phyloP scores from a whole-genome alignment of 2,888 invertebrate genomes.

The Cataglyphis rosenhaueri region DNA sequence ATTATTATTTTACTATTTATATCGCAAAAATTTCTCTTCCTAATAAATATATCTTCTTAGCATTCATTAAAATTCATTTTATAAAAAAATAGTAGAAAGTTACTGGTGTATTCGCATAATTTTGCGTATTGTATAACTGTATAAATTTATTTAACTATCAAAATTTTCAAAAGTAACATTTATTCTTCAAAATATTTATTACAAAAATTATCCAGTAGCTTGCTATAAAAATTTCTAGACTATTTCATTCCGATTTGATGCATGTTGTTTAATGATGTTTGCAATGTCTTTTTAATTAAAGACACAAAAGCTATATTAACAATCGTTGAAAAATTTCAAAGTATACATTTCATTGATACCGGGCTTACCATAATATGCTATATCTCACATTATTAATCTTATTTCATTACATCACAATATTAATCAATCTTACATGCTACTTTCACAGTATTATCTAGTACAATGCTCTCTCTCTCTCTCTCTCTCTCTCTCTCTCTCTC shows the following conservation, averaged over 20 bases:
- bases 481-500: background rate
- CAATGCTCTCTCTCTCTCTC: background rate
- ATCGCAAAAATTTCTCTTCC: constrained; percentile 22
- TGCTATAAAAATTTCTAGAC: constrained; percentile 13
- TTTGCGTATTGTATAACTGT: background rate
- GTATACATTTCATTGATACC: constrained; percentile 15
- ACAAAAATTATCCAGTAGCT: constrained; percentile 30
- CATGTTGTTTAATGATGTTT: constrained; percentile 24
- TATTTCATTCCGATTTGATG: constrained; percentile 5
- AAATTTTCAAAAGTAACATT: background rate
- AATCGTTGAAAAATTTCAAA: background rate
- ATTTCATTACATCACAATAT: constrained; percentile 9
- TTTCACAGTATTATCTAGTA: constrained; percentile 14
- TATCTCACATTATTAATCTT: constrained; percentile 24
- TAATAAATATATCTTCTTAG: constrained; percentile 20
- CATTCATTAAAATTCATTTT: constrained; percentile 16
- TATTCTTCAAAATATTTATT: background rate
- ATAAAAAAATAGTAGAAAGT: constrained; percentile 22
- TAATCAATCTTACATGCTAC: constrained; percentile 10
- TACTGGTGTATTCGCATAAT: constrained; percentile 21
- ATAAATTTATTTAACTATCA: background rate
- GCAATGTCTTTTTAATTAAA: constrained; percentile 22
- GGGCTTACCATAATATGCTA: background rate
- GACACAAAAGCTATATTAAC: background rate
- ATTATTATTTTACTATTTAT: constrained; percentile 17